Conservation (phyloP, 2,888 invertebrate genomes). For the Acanthosepion pharaonis region DNA sequence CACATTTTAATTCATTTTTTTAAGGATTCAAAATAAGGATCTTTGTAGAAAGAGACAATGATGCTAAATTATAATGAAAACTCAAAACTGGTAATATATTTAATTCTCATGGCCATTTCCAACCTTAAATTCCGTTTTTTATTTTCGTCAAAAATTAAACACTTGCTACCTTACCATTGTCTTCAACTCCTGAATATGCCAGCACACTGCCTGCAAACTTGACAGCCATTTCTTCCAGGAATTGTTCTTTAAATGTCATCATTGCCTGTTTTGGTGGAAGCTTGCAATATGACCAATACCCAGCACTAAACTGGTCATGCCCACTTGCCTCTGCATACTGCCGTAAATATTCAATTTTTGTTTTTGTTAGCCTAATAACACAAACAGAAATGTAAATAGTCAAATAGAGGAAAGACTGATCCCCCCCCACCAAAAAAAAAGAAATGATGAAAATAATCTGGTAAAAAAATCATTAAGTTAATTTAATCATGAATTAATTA, state of each 20-base stretch:
- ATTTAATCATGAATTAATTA: too few species aligned
- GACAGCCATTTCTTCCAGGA: conserved; percentile 86
- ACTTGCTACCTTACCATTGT: conserved; percentile 38
- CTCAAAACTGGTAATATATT: too few species aligned
- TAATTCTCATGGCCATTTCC: background rate
- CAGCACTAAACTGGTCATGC: conserved; percentile 76
- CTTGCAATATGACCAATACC: conserved; percentile 92
- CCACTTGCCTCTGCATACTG: conserved; percentile 80
- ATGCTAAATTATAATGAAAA: too few species aligned
- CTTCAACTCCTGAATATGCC: conserved; percentile 80
- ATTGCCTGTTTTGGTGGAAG: conserved; percentile 87
- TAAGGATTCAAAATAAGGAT: too few species aligned
- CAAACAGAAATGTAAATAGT: background rate
- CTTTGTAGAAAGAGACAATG: too few species aligned
- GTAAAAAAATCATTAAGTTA: too few species aligned
- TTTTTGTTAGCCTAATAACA: conserved; percentile 66
- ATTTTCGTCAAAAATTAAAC: background rate
- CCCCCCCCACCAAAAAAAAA: too few species aligned
- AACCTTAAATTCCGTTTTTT: background rate
- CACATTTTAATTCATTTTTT: too few species aligned
- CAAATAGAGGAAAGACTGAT: background rate
- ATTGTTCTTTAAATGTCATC: conserved; percentile 87
- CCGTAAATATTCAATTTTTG: conserved; percentile 66
- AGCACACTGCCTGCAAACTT: conserved; percentile 92
- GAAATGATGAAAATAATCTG: too few species aligned